phyloP scores from a whole-genome alignment of 1,140 invertebrate genomes.

The Spodoptera frugiperda region DNA sequence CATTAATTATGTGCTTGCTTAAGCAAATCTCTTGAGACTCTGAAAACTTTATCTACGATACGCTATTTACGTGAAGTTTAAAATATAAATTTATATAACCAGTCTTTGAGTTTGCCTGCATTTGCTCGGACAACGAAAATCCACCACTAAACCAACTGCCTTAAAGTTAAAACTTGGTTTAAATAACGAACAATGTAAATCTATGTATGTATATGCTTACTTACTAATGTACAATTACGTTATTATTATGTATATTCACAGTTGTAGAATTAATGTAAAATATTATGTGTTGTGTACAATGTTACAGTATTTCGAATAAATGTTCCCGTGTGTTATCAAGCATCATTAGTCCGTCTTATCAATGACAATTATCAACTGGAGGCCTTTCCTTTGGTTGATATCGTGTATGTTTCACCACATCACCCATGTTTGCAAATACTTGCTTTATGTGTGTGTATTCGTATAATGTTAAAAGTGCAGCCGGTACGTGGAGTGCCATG shows the following conservation, averaged over 20 bases:
- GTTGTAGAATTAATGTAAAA: slow-evolving; percentile 15
- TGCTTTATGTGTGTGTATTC: slow-evolving; percentile 40
- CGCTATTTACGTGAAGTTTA: slow-evolving; percentile 9
- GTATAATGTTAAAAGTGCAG: slow-evolving; percentile 55
- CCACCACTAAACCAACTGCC: not conserved
- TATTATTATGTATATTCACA: slow-evolving; percentile 14
- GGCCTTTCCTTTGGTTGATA: not conserved
- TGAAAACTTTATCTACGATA: slow-evolving; percentile 11
- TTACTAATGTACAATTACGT: slow-evolving; percentile 5
- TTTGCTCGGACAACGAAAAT: not conserved
- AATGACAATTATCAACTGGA: not conserved
- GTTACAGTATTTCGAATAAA: slow-evolving; percentile 40
- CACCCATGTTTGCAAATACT: slow-evolving; percentile 32
- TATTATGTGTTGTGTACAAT: slow-evolving; percentile 25
- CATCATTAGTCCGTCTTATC: slow-evolving; percentile 25
- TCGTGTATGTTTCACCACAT: slow-evolving; percentile 14
- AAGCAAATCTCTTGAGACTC: slow-evolving; percentile 3
- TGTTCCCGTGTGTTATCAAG: slow-evolving; percentile 22
- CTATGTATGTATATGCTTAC: not conserved
- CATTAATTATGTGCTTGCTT: slow-evolving; percentile 4
- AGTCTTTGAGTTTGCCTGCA: not conserved
- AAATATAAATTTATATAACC: slow-evolving; percentile 22
- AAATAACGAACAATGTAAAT: slow-evolving; percentile 5
- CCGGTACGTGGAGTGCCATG: slow-evolving; percentile 21
- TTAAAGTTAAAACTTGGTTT: slow-evolving; percentile 1